A percentile compares a stretch with the other conserved stretches of the same genome.
Conservation (phyloP, 2,113 vertebrate species). For the Eclectus roratus region DNA sequence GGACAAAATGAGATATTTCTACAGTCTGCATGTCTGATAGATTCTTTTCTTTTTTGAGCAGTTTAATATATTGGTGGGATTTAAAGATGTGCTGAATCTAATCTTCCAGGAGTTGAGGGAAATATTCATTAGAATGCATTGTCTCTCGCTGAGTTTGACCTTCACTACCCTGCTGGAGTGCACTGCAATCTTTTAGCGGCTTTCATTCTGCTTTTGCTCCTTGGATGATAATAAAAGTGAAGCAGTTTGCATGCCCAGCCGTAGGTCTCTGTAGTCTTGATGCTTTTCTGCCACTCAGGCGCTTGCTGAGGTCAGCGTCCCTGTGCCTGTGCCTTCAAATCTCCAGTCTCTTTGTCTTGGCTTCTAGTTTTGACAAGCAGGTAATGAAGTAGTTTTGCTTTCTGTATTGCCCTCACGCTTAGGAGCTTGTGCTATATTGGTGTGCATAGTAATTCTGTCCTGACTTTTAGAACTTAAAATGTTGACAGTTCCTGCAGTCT, state of each 20-base stretch:
- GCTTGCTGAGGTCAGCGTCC: neutral
- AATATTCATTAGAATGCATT: conserved; percentile 50
- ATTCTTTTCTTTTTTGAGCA: neutral
- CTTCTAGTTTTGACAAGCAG: neutral
- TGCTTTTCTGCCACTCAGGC: neutral
- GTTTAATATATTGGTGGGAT: conserved; percentile 35
- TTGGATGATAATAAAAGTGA: conserved; percentile 3
- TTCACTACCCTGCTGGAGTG: conserved; percentile 7
- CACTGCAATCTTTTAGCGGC: neutral
- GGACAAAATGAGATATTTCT: neutral
- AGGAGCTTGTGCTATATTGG: neutral
- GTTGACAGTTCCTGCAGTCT: neutral
- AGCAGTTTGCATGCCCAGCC: neutral
- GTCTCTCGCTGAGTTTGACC: conserved; percentile 44
- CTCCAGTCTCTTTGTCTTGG: neutral
- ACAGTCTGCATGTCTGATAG: neutral
- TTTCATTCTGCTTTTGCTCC: neutral
- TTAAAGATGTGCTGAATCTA: conserved; percentile 44
- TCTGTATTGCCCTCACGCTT: neutral
- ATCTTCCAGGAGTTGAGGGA: conserved; percentile 29
- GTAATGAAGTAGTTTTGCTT: neutral
- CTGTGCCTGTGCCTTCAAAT: neutral
- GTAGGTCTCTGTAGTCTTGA: neutral
- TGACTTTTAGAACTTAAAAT: neutral
- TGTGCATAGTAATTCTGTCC: conserved; percentile 1